These are phyloP conservation scores for Sebastiscus tertius DNA, from an alignment of 2,797 vertebrate species.

Conservation along the genomic window DNA sequence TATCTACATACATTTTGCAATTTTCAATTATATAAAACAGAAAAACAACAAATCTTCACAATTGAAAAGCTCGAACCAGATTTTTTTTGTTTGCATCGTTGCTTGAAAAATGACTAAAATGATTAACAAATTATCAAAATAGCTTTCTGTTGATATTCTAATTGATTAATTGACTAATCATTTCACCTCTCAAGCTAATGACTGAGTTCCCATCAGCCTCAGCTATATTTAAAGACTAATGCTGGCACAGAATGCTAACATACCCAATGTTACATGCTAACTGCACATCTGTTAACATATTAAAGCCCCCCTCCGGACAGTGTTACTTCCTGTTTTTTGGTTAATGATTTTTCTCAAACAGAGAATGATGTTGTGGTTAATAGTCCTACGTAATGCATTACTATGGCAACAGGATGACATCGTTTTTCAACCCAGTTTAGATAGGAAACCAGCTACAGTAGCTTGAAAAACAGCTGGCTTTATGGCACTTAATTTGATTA, in stretches of 20 bases:
- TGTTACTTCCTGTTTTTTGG: no score
- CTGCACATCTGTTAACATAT: no score
- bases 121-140: no score
- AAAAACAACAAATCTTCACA: not conserved
- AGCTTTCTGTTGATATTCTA: no score
- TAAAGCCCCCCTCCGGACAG: no score
- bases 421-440: no score
- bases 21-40: not conserved
- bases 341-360: no score
- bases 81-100: not conserved
- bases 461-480: no score
- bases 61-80: not conserved
- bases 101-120: not conserved
- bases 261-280: not conserved
- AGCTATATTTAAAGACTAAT: not conserved
- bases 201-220: not conserved
- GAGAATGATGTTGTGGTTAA: rapidly evolving
- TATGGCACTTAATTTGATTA: no score
- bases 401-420: no score
- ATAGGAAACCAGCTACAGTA: no score
- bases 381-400: no score
- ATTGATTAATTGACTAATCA: not conserved
- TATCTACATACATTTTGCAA: not conserved
- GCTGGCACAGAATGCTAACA: not conserved
- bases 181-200: not conserved